Percentiles rank a stretch among this genome's conserved stretches.
phyloP scores from a whole-genome alignment of 2,888 invertebrate species.

The Eupithecia centaureata region DNA sequence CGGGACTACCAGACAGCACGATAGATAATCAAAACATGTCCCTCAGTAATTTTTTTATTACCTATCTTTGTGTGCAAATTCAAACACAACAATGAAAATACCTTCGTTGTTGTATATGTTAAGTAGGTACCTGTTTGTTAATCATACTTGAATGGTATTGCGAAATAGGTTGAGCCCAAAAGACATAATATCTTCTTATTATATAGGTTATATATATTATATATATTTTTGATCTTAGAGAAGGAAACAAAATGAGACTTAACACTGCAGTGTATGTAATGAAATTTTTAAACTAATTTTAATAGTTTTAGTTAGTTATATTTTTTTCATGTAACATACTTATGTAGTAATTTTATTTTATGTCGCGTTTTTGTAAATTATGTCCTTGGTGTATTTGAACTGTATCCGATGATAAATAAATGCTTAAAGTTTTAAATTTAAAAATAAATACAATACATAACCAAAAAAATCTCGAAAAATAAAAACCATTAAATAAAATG shows the following conservation, averaged over 20 bases:
- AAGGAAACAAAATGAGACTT: not conserved
- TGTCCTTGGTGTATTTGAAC: no score
- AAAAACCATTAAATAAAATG: no score
- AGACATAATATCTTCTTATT: not conserved
- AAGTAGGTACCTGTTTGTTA: not conserved
- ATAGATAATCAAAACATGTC: not conserved
- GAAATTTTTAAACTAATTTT: no score
- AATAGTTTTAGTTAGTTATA: no score
- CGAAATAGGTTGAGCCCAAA: not conserved
- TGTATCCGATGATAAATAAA: no score
- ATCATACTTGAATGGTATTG: not conserved
- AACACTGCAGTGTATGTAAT: not conserved
- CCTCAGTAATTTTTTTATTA: not conserved
- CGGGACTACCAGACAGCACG: not conserved
- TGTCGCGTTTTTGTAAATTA: no score
- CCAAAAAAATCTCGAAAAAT: no score
- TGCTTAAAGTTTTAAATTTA: no score
- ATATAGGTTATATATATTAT: not conserved
- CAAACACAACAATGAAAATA: not conserved
- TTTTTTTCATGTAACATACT: no score
- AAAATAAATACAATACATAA: no score
- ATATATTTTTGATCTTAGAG: not conserved
- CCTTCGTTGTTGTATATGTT: not conserved
- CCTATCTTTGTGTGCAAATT: conserved; percentile 8
- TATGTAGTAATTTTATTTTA: no score